Base-by-base conservation (phyloP, 2,888 invertebrate species). In the Lithophane leautieri region DNA sequence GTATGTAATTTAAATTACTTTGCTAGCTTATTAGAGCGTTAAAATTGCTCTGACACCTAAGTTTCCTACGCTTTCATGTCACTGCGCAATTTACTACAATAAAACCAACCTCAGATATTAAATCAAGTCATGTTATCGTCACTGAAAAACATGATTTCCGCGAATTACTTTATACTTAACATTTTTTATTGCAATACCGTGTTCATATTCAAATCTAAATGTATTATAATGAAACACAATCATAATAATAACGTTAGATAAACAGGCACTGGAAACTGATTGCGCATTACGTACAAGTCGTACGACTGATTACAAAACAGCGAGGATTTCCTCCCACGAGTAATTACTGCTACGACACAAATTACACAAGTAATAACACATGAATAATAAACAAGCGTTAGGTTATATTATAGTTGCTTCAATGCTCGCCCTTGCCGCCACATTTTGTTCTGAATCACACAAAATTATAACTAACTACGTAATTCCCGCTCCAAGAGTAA, bases 161-260 rank as follows among this genome's bases (percentile, higher is more conserved):
- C 83, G 83, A 91, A 91, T 91, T 90, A 91, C 89, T 87, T 90
- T 89, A 85, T 73, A 72, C 72, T 87, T 86, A 80, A 80, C 61
- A 81, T 88, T 89, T 90, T 87, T 89, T 86, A 85, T 73, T 77
- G 79, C 79, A 86, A 88, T 89, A 87, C 86, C 75, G 83, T 78
- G 85, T 89, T 86, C 82, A 77, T 87, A 86, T 89, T 90, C 85
- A 90, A 92, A 87, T 92, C 92, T 93, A 94, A 94, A 95, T 93
- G 92, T 91, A 93, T 93, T 94, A 92, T 94, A 95, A 95, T 94
- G 93, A 94, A 95, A 93, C 94, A 94, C 92, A 94, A 95, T 94
- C 90, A 94, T 91, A 85, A 89, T 94, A 92, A 93, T 93, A 91
- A 91, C 84, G 91, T 92, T 93, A 93, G 93, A 94, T 94, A 93